Base-by-base conservation (phyloP, 2,113 vertebrate species). In the Dasyprocta punctata region DNA sequence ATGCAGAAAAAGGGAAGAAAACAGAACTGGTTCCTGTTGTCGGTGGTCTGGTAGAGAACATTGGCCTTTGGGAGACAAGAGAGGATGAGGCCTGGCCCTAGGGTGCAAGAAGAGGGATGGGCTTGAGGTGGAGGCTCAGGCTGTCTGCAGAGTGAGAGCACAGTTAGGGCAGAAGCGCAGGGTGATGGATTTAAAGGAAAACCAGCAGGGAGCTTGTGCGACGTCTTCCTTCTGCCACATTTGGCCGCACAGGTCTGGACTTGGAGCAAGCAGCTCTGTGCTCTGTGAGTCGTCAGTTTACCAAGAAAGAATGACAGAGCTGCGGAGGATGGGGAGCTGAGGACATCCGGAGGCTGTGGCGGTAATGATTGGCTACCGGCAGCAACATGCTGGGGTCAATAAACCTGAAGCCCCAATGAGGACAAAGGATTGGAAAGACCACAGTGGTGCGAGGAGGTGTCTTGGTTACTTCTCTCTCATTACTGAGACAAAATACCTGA, bases 111-210 rank as follows among this genome's bases (percentile, higher is more conserved):
- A 56, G 63, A 92, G n/a, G 61, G 20, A n/a, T 13, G 26, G 61
- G n/a, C 52, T 56, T 90, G 10, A 9, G 44, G 38, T 6, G 69
- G 95, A 75, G 38, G 52, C 65, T 7, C 38, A 61, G 49, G n/a
- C 88, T 38, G 22, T 77, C 33, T 33, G 3, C 30, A 47, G 44
- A 67, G 30, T 30, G 87, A 28, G 88, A 44, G 49, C 41, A 7
- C 44, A 67, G 73, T 85, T 56, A 24, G 12, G 5, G 49, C 75
- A 83, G 80, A 93, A 61, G 41, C 24, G 20, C 0, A 44, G 7
- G 3, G 14, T 47, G 56, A 88, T 58, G 93, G 90, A 85, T 85
- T 81, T 56, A 80, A 71, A 92, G 67, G 54, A 44, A 96, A 94
- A 58, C 30, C 75, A 96, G 69, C 91, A 88, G 78, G 77, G 73